Conservation (phyloP, 2,797 vertebrate species). For the Anguilla pacifica region DNA sequence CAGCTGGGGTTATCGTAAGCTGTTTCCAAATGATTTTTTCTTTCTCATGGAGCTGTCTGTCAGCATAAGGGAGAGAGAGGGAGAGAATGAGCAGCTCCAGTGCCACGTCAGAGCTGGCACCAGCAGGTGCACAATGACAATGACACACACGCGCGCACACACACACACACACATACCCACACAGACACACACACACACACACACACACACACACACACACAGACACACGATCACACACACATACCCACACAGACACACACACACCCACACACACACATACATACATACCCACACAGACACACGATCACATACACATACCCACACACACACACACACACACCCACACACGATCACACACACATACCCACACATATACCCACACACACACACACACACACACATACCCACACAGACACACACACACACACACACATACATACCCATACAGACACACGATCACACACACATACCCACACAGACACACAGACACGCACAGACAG, state of each 20-base stretch:
- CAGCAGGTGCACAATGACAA: constrained; percentile 10
- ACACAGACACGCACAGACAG: background rate
- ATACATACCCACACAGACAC: no score
- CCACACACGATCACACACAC: background rate
- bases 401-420: background rate
- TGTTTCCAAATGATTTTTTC: constrained; percentile 47
- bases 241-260: no score
- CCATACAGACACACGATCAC: background rate
- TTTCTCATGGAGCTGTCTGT: constrained; percentile 18
- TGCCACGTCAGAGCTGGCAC: constrained; percentile 35
- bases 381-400: background rate
- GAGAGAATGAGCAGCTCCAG: constrained; percentile 27
- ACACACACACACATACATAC: background rate
- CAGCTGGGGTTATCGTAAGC: constrained; percentile 48
- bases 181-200: background rate
- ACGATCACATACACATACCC: no score
- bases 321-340: background rate
- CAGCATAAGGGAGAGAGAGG: constrained; percentile 16
- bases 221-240: background rate
- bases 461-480: background rate
- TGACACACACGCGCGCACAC: background rate
- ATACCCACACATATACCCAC: background rate
- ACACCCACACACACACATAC: no score
- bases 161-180: background rate
- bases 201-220: background rate